Conservation (phyloP, 1,140 invertebrate species). For the Macrosteles quadrilineatus region DNA sequence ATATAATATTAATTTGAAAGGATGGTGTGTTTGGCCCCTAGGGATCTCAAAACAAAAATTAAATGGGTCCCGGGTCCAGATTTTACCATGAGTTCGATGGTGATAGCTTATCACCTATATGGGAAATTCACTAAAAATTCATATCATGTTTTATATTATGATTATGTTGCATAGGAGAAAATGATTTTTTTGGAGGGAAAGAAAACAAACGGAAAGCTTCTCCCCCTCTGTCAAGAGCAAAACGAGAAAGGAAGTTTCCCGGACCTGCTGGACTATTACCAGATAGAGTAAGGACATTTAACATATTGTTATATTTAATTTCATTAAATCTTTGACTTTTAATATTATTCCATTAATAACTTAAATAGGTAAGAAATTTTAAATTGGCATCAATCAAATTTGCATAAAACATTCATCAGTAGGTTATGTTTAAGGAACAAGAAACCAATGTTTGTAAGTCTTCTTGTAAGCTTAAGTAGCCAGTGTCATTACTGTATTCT, state of each 20-base stretch:
- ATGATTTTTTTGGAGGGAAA: neutral
- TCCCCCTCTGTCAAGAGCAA: neutral
- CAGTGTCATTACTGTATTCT: no score
- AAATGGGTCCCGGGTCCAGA: no score
- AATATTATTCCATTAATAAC: neutral
- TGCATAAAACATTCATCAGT: conserved; percentile 1
- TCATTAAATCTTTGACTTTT: neutral
- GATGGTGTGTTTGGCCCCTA: no score
- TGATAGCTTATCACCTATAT: no score
- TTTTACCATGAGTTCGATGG: no score
- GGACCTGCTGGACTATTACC: conserved; percentile 44
- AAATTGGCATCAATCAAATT: neutral
- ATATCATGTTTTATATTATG: no score
- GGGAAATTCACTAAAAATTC: no score
- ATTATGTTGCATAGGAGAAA: neutral
- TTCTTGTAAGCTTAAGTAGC: neutral
- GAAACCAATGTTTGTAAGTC: neutral
- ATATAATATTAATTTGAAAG: no score
- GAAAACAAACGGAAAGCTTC: neutral
- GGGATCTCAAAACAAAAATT: no score
- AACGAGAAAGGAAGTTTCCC: conserved; percentile 42
- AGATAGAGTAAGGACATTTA: conserved; percentile 36
- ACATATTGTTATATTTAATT: neutral
- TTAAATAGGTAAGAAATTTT: neutral
- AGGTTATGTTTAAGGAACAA: neutral